Evolutionary conservation across 2,113 vertebrate species (phyloP), one percentile per base, ranked within the genome.

Genomic region (Cochlearius cochlearius): DNA sequence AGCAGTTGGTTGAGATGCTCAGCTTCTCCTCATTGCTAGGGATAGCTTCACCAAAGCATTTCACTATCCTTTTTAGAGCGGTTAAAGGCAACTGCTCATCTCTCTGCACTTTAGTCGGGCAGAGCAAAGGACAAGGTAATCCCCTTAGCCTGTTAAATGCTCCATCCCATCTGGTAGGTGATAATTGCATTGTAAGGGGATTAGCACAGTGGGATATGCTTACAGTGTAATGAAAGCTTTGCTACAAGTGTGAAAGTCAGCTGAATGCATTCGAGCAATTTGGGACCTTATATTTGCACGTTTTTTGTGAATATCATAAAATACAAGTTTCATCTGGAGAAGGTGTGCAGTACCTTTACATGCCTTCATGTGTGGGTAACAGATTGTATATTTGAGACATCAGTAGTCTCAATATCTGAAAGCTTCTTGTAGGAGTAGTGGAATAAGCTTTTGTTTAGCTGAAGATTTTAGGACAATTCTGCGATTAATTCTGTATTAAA

Each of bases 91-190:
- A 38, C 82, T 83, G 67, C 85, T 93, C 34, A 29, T 82, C 78
- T 69, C 75, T 94, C 39, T 3, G 17, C 36, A 49, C 78, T 96
- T 95, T 80, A 59, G 56, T 92, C 23, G 34, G 94, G 74, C 86
- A 92, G 76, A 95, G 91, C 84, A 97, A 97, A 97, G 94, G 96
- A 96, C 87, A 63, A 87, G 87, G 93, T 97, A 98, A 97, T 97
- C 94, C 92, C 92, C 59, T 94, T 95, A 97, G 94, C 92, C 91
- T 96, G 75, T 97, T 96, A 96, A 96, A 96, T 97, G 94, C 81
- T 95, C 89, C 91, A 58, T 97, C 93, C 96, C 95, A 92, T 96
- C 95, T 97, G 96, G 89, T 95, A 96, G 92, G 91, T 96, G 96
- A 97, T 96, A 96, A 98, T 97, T 97, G 90, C 86, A 95, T 96